These are phyloP conservation scores for Urosaurus nigricauda DNA, from an alignment of 2,797 vertebrate genomes.

Conservation along the genomic window DNA sequence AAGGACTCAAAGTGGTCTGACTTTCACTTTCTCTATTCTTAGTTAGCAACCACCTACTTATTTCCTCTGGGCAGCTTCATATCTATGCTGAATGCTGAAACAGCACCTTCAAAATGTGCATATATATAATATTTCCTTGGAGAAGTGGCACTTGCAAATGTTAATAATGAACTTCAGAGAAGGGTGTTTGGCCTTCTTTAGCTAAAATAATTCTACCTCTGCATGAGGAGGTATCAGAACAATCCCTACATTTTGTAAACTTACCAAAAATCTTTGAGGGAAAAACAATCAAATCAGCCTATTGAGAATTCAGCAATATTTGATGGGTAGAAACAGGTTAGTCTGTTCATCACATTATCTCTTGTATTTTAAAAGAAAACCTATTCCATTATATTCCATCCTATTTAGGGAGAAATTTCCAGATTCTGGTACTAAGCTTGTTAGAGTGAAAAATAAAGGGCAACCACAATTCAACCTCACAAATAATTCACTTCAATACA, in stretches of 20 bases:
- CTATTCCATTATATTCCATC: no score
- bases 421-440: no score
- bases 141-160: no score
- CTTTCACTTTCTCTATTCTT: no score
- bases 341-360: not conserved
- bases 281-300: not conserved
- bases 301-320: not conserved
- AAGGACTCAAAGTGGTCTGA: not conserved
- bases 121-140: not conserved
- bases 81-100: slow-evolving; percentile 13
- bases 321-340: not conserved
- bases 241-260: not conserved
- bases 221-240: no score
- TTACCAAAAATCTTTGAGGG: not conserved
- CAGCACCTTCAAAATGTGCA: no score
- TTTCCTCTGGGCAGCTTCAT: not conserved
- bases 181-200: not conserved
- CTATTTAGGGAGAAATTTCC: no score
- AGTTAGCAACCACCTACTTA: not conserved
- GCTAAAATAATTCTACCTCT: not conserved
- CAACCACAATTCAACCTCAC: no score
- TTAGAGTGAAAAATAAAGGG: accelerated
- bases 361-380: no score
- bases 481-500: no score
- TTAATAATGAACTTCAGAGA: not conserved